phyloP scores from a whole-genome alignment of 1,140 invertebrate species.

The Bombus cullumanus region DNA sequence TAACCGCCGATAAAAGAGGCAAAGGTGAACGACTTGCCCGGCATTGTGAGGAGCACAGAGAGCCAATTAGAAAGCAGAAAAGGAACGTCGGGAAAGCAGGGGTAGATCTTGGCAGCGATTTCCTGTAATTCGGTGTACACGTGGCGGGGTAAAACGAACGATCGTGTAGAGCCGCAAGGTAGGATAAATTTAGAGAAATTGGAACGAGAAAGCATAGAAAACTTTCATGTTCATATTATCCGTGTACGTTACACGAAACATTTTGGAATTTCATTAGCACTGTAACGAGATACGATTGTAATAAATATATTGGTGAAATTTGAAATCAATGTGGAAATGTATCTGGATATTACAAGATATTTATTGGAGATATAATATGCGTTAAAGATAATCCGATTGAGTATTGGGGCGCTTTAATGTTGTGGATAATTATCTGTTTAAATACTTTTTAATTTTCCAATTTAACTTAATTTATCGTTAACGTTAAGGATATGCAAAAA shows the following conservation, averaged over 20 bases:
- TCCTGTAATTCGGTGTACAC: constrained; percentile 17
- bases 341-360: no score
- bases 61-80: constrained; percentile 24
- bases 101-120: constrained; percentile 3
- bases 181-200: not conserved
- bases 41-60: not conserved
- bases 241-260: no score
- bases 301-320: not conserved
- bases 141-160: not conserved
- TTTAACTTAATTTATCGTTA: no score
- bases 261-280: not conserved
- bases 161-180: not conserved
- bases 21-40: not conserved
- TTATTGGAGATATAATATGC: no score
- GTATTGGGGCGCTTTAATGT: no score
- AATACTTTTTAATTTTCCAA: no score
- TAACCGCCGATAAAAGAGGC: not conserved
- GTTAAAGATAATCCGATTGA: no score
- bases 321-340: not conserved
- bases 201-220: not conserved
- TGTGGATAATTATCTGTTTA: no score
- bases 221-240: not conserved
- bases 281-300: not conserved
- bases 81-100: not conserved
- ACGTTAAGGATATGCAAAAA: no score